Conservation (phyloP, 2,113 vertebrate species). For the Brachyhypopomus gauderio region DNA sequence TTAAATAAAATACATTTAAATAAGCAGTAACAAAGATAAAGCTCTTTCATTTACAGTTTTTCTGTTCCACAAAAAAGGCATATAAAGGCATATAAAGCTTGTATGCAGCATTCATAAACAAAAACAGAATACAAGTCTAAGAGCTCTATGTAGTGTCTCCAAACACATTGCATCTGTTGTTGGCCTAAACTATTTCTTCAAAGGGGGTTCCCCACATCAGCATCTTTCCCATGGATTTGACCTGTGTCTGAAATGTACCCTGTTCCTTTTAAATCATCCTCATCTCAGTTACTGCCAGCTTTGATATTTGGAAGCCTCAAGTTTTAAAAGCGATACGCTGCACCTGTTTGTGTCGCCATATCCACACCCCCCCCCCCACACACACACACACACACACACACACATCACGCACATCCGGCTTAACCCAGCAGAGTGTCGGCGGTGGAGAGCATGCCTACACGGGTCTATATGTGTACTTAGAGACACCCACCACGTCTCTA, state of each 20-base stretch:
- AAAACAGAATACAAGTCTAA: no score
- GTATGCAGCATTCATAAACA: not conserved
- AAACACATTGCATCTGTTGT: not conserved
- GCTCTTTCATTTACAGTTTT: not conserved
- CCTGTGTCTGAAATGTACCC: not conserved
- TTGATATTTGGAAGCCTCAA: not conserved
- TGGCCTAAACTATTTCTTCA: not conserved
- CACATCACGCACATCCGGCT: slow-evolving; percentile 39
- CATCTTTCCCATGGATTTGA: not conserved
- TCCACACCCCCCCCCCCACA: no score
- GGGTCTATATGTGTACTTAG: slow-evolving; percentile 22
- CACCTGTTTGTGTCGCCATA: slow-evolving; percentile 28
- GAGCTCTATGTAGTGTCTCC: no score
- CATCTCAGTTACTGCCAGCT: not conserved
- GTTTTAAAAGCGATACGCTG: slow-evolving; percentile 3
- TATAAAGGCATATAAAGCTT: not conserved
- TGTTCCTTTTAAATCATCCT: not conserved
- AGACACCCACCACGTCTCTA: slow-evolving; percentile 33
- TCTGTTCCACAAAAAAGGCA: not conserved
- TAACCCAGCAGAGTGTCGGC: not conserved
- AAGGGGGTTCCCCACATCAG: not conserved
- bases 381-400: no score
- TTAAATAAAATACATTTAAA: no score
- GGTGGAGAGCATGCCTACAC: slow-evolving; percentile 44
- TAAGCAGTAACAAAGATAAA: not conserved